Evolutionary conservation across 2,888 invertebrate genomes (phyloP), one percentile per base, ranked within the genome.

Genomic region (Drosophila trichaetosa): DNA sequence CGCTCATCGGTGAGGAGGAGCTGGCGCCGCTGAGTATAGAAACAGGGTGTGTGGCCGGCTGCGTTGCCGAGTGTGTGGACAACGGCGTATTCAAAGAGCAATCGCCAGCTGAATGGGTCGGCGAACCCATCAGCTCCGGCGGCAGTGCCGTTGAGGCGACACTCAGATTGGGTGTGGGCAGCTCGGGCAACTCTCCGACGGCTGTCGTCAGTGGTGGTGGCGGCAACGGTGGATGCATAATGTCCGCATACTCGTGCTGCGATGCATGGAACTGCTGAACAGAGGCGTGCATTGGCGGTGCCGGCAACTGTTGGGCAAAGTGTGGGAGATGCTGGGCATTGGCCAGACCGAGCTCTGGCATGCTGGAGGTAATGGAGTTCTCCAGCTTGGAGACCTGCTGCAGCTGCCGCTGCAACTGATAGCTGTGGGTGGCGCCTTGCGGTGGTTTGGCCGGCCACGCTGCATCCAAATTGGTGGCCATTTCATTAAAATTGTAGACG

Each of bases 401-500:
- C 57, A 92, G 70, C 73, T 91, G 91, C 0, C 91, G 87, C 64
- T 91, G 92, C 40, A 90, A 68, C 68, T 88, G 92, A 67, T 87
- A 92, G 74, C 90, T 91, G 69, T 92, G 90, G 34, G 91, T 88
- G 75, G 87, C 88, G 52, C 87, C 80, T 66, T 85, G 71, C 52
- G 85, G 74, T 31, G 91, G 91, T 87, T 93, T 93, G 16, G 94
- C 92, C 38, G 94, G 93, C 94, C 94, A 95, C 53, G 94, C 94
- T 49, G 94, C 94, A 79, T 95, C 95, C 76, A 94, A 90, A 80
- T 93, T 94, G 67, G 93, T 86, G 79, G 94, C 94, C 91, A 95
- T 93, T 87, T 95, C 95, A 21, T 94, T 94, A 69, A 95, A 93
- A 88, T 95, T 94, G 68, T 95, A 93, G 7, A 95, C 95, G 60